Conservation (phyloP, 1,140 invertebrate species). For the Parasteatoda tepidariorum region DNA sequence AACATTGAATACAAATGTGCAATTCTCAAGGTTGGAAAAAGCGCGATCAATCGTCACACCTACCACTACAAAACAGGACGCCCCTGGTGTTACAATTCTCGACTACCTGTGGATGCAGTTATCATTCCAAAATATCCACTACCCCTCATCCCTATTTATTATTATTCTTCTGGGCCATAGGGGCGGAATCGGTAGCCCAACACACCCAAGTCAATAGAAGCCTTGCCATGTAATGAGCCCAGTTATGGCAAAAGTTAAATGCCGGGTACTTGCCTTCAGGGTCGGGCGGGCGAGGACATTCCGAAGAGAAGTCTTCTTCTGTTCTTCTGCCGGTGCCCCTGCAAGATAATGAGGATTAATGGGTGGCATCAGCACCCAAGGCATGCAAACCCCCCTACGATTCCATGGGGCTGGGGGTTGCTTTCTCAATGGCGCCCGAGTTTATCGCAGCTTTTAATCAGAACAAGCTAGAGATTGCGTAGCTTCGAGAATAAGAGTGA, state of each 20-base stretch:
- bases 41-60: conserved; percentile 46
- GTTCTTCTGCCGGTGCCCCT: background rate
- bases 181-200: conserved; percentile 41
- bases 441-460: conserved; percentile 57
- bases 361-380: conserved; percentile 55
- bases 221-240: conserved; percentile 36
- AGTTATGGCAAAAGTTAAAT: conserved; percentile 44
- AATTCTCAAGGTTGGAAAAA: too few species aligned
- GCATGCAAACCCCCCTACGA: conserved; percentile 15
- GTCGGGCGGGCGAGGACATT: conserved; percentile 31
- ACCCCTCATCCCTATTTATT: conserved; percentile 24
- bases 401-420: background rate
- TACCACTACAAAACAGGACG: conserved; percentile 10
- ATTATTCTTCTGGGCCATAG: background rate
- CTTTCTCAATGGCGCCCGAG: conserved; percentile 25
- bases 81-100: conserved; percentile 47
- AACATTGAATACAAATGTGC: too few species aligned
- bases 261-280: conserved; percentile 8
- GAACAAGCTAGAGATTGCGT: conserved; percentile 23
- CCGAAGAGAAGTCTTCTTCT: background rate
- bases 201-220: background rate
- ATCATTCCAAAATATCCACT: background rate
- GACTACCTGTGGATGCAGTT: conserved; percentile 16
- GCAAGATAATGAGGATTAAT: conserved; percentile 57
- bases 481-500: conserved; percentile 26